These are phyloP conservation scores for Aplidium turbinatum DNA, from an alignment of 23 tunicate genomes.

Conservation along the genomic window DNA sequence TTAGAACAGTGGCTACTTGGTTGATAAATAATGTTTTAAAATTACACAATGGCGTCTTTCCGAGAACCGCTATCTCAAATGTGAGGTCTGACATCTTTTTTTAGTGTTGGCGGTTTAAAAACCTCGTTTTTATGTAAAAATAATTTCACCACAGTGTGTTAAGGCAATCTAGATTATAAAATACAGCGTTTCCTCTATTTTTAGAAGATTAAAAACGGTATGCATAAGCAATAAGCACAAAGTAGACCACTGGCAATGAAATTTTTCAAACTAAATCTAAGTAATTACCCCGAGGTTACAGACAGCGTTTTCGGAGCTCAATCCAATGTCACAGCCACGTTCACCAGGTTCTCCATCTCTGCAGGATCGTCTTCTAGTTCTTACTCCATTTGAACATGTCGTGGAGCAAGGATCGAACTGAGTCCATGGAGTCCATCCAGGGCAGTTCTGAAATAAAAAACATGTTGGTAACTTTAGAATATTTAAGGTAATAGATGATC, in stretches of 20 bases:
- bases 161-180: no score
- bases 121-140: not conserved
- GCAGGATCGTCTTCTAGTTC: conserved; percentile 38
- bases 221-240: no score
- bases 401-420: conserved; percentile 48
- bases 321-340: conserved; percentile 55
- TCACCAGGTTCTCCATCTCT: conserved; percentile 45
- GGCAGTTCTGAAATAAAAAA: conserved; percentile 27
- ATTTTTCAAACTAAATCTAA: no score
- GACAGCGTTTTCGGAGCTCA: conserved; percentile 17
- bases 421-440: conserved; percentile 59
- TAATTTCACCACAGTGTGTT: not conserved
- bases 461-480: not conserved
- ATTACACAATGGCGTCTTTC: no score
- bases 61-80: no score
- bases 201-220: no score
- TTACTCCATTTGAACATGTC: conserved; percentile 66
- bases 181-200: no score
- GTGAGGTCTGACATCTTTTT: not conserved
- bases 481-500: not conserved
- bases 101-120: not conserved
- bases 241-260: no score
- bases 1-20: not conserved
- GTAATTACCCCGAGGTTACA: conserved; percentile 29
- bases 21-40: not conserved